A percentile compares a stretch with the other conserved stretches of the same genome.
Evolutionary conservation across 2,797 vertebrate genomes (phyloP).

Genomic region (Jordanella pulchra): DNA sequence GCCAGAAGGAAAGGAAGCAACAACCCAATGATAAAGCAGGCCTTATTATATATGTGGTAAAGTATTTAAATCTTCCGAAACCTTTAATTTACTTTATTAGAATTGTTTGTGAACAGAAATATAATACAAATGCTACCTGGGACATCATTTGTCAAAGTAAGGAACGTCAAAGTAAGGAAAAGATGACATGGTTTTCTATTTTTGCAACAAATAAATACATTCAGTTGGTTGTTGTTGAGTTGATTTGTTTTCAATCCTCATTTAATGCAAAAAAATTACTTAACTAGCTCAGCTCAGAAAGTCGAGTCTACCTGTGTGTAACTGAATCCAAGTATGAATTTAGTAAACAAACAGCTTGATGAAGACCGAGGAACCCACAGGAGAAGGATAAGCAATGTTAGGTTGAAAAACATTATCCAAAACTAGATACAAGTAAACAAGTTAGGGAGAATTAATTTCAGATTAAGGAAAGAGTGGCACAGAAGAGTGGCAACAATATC

Average conservation of each 20-base stretch:
- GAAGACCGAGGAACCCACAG: neutral
- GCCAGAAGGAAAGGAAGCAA: conserved; percentile 29
- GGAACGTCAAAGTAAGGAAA: neutral
- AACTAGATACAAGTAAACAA: neutral
- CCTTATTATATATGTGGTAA: conserved; percentile 21
- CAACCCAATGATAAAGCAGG: conserved; percentile 25
- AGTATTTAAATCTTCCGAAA: neutral
- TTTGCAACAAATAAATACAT: neutral
- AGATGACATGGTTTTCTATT: neutral
- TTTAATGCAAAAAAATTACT: neutral
- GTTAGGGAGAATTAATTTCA: neutral
- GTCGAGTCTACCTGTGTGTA: neutral
- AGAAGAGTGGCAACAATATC: neutral
- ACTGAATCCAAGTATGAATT: neutral
- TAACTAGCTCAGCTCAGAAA: neutral
- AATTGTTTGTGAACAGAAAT: neutral
- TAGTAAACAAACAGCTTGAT: neutral
- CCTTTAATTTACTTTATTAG: neutral
- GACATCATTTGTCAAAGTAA: neutral
- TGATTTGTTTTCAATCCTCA: neutral
- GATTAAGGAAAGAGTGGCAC: too few relatives aligned
- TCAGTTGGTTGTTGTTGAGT: neutral
- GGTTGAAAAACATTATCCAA: neutral
- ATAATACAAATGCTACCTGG: neutral
- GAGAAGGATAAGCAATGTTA: neutral